Evolutionary conservation across 92 coral and sea anemone species (phyloP).

Genomic region (Porites divaricata): DNA sequence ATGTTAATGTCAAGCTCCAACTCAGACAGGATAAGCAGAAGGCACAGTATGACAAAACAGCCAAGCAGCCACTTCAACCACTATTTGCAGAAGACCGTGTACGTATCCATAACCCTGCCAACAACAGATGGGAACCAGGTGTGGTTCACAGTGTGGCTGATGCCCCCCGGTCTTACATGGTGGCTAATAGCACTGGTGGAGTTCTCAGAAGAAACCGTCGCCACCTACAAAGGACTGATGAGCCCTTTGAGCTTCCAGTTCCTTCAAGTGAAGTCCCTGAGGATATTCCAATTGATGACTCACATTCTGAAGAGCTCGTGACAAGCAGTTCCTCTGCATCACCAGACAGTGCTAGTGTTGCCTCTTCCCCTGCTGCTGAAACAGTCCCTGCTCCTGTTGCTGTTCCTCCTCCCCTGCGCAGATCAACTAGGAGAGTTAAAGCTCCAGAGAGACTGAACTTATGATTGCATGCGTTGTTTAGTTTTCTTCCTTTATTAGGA

Average conservation of each 20-base stretch:
- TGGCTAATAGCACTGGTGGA: slow-evolving; percentile 32
- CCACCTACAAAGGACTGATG: slow-evolving; percentile 42
- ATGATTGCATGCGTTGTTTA: not conserved
- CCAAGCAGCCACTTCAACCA: slow-evolving; percentile 40
- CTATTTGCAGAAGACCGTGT: slow-evolving; percentile 36
- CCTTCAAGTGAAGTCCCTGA: slow-evolving; percentile 16
- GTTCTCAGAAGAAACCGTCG: slow-evolving; percentile 41
- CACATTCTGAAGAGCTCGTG: not conserved
- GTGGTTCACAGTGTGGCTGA: not conserved
- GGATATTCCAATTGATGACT: slow-evolving; percentile 11
- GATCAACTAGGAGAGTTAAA: slow-evolving; percentile 33
- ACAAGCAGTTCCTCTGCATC: not conserved
- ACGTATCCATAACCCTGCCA: slow-evolving; percentile 21
- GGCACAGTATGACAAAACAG: slow-evolving; percentile 25
- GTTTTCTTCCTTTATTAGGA: not conserved
- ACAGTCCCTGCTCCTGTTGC: too few species aligned
- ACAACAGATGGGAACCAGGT: not conserved
- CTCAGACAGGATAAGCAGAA: slow-evolving; percentile 64
- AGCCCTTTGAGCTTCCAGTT: slow-evolving; percentile 9
- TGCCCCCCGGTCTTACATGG: slow-evolving; percentile 42
- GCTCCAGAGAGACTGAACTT: slow-evolving; percentile 54
- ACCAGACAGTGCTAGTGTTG: slow-evolving; percentile 4
- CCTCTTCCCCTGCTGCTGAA: slow-evolving; percentile 1
- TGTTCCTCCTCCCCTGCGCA: slow-evolving; percentile 5
- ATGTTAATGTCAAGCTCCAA: slow-evolving; percentile 56